Base-by-base conservation (phyloP, 2,888 invertebrate species). In the Hipparchia sbordonii region DNA sequence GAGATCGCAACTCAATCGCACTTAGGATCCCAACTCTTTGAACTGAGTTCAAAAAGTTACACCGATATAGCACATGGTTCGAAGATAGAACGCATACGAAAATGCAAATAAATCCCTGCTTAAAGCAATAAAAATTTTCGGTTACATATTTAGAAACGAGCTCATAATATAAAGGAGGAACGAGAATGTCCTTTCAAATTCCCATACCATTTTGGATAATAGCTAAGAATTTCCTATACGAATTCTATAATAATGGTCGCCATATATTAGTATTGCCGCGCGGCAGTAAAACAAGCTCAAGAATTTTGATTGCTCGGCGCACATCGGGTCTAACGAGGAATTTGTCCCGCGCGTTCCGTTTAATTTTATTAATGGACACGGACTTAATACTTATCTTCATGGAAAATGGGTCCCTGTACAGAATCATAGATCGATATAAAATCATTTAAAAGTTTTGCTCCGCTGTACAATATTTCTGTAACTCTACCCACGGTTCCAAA, bases 221-320 rank as follows among this genome's bases (percentile, higher is more conserved):
- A 12, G 65, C 63, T 48, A 48, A 63, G 63, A 65, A 65, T 65
- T 65, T 33, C 33, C 65, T 52, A 52, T 65, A 65, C 65, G 65
- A 65, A 65, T 65, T 65, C 65, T 51, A 56, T 52, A 70, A 71
- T 62, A 72, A 71, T 65, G 66, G 59, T 59, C 1, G 48, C 54
- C 54, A 59, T 59, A 33, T 67, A 72, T 70, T 52, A 67, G 66
- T 69, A 68, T 68, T 65, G 59, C 73, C 48, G 70, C 71, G 78
- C 77, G 71, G 72, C 75, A 75, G 59, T 75, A 62, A 80, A 83
- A 81, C 83, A 80, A 84, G 80, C 84, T 79, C 78, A 84, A 84
- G 87, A 86, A 88, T 88, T 88, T 87, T 84, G 82, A 88, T 88
- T 87, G 85, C 82, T 84, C 80, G 72, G 76, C 73, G 79, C 77